Base-by-base conservation (phyloP, 2,888 invertebrate species). In the Caenorhabditis imperialis region DNA sequence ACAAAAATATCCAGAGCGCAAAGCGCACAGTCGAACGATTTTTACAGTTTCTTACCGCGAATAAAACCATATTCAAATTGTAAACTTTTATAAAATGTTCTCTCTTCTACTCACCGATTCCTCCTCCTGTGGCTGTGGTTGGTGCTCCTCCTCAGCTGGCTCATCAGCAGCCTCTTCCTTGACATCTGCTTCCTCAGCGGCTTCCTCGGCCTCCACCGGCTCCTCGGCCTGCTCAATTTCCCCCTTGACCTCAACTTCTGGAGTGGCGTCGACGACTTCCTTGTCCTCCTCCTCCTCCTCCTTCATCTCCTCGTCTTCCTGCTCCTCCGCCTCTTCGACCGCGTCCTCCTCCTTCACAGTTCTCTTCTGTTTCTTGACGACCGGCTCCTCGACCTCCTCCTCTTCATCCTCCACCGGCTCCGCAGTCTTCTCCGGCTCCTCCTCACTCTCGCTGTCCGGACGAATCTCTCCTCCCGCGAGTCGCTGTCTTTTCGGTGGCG, bases 391-490 rank as follows among this genome's bases (percentile, higher is more conserved):
- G 16, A 22, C 35, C 44, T 22, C 55, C 25, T 60, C 44, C n/a
- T 23, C 53, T 30, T 50, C 35, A 1, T 33, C 54, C n/a, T 48
- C 61, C 14, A 44, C 44, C 30, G 8, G 12, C 22, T 51, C 25
- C 35, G 42, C 30, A 18, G 51, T 25, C 14, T 38, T 4, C 8
- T 23, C 33, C 8, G 38, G 33, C 14, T 63, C 65, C 22, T 73
- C 72, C 25, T 65, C 72, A 18, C 54, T 40, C 20, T 65, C 72
- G 54, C 75, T 75, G 37, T 78, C 78, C 16, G 71, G 69, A 23
- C 78, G 69, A 8, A 78, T 73, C 0, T 72, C 69, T 27, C 78
- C 78, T 4, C 78, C 78, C 2, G 78, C 78, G 10, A 78, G 40
- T 33, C 78, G 40, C 14, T 51, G 55, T 8, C 61, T 23, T 40